phyloP scores from a whole-genome alignment of 2,888 invertebrate genomes.

The Drosophila kambysellisi region DNA sequence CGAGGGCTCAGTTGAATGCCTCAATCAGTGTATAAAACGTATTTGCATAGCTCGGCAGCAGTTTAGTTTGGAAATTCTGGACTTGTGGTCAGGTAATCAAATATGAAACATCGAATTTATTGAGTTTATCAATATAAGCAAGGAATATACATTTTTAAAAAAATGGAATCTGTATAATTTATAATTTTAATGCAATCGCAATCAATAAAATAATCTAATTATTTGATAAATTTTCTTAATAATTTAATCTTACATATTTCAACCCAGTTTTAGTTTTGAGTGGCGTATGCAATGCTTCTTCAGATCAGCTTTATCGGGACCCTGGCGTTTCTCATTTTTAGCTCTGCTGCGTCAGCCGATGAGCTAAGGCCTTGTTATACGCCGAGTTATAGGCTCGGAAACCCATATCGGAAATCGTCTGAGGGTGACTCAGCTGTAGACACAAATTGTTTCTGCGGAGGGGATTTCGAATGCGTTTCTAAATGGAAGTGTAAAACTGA shows the following conservation, averaged over 20 bases:
- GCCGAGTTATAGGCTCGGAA: too few relatives aligned
- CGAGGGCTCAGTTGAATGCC: background rate
- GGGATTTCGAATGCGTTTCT: background rate
- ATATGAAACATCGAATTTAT: background rate
- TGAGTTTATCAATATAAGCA: too few relatives aligned
- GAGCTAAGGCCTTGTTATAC: too few relatives aligned
- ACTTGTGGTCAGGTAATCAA: background rate
- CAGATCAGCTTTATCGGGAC: background rate
- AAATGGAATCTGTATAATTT: background rate
- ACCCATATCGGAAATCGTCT: too few relatives aligned
- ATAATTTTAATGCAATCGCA: background rate
- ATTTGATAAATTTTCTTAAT: background rate
- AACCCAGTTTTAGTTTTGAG: background rate
- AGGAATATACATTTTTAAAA: background rate
- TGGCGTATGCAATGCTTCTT: background rate
- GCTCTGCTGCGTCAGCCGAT: too few relatives aligned
- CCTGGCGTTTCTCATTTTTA: background rate
- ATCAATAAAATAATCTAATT: background rate
- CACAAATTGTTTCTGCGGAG: background rate
- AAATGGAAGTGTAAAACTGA: conserved; percentile 5
- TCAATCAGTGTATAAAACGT: background rate
- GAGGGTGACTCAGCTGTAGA: too few relatives aligned
- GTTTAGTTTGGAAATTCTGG: background rate
- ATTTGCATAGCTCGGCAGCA: background rate
- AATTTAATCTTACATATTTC: background rate